Percentiles rank a stretch among this genome's conserved stretches.
These are phyloP conservation scores for Todiramphus chloris DNA, from an alignment of 2,113 vertebrate species.

Conservation along the genomic window DNA sequence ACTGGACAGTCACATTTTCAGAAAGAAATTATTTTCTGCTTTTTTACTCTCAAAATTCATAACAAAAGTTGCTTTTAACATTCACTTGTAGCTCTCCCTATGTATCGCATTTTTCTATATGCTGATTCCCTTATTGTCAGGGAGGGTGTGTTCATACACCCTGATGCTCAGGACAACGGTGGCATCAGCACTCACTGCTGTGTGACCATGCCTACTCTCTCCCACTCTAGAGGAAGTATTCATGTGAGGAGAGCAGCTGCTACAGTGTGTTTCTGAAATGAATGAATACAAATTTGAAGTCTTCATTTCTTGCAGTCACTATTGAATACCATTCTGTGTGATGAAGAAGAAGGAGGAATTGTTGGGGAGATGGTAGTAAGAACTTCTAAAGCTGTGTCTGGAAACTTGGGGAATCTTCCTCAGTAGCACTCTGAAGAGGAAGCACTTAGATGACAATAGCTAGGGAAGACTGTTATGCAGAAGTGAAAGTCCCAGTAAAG, in stretches of 20 bases:
- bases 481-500: background rate
- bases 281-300: background rate
- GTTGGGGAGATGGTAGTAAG: background rate
- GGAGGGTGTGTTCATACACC: background rate
- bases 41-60: too few species aligned
- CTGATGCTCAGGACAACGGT: background rate
- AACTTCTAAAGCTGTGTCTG: background rate
- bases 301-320: background rate
- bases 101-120: background rate
- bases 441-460: background rate
- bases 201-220: fast-evolving
- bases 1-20: too few species aligned
- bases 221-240: background rate
- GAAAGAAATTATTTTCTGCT: too few species aligned
- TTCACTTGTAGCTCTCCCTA: background rate
- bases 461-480: background rate
- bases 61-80: too few species aligned
- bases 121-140: background rate
- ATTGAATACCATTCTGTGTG: background rate
- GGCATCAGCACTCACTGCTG: background rate
- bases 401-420: background rate
- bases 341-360: background rate
- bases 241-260: background rate
- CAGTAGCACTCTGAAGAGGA: background rate
- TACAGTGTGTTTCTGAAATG: background rate